Conservation (phyloP, 2,888 invertebrate genomes). For the Synergus laeviventris region DNA sequence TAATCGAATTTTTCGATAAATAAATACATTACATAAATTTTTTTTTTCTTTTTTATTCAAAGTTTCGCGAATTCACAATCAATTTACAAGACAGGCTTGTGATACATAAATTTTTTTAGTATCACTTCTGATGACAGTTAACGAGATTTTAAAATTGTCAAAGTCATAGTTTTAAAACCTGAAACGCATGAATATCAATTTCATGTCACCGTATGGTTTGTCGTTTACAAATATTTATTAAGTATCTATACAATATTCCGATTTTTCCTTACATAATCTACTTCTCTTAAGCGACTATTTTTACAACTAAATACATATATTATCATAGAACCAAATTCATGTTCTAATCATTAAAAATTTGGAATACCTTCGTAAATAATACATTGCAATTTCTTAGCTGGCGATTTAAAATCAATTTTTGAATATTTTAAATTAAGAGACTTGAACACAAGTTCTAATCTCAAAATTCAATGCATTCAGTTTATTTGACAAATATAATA, state of each 20-base stretch:
- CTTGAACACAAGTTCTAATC: too few species aligned
- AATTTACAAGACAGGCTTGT: background rate
- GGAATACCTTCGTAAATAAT: background rate
- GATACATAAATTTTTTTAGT: background rate
- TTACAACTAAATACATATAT: background rate
- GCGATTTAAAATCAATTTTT: too few species aligned
- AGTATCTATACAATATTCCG: slow-evolving; percentile 1
- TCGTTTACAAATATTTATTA: background rate
- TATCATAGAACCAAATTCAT: background rate
- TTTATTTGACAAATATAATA: too few species aligned
- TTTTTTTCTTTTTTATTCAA: background rate
- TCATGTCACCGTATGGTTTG: background rate
- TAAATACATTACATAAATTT: background rate
- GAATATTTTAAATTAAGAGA: too few species aligned
- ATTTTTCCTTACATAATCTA: background rate
- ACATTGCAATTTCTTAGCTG: background rate
- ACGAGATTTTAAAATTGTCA: background rate
- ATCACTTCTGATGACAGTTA: background rate
- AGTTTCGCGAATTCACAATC: background rate
- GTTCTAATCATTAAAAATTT: background rate
- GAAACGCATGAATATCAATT: background rate
- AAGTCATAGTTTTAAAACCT: background rate
- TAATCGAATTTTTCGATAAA: background rate
- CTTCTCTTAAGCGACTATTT: background rate
- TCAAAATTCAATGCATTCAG: too few species aligned